A percentile compares a stretch with the other conserved stretches of the same genome.
Evolutionary conservation across 2,888 invertebrate genomes (phyloP).

Genomic region (Willowsia nigromaculata): DNA sequence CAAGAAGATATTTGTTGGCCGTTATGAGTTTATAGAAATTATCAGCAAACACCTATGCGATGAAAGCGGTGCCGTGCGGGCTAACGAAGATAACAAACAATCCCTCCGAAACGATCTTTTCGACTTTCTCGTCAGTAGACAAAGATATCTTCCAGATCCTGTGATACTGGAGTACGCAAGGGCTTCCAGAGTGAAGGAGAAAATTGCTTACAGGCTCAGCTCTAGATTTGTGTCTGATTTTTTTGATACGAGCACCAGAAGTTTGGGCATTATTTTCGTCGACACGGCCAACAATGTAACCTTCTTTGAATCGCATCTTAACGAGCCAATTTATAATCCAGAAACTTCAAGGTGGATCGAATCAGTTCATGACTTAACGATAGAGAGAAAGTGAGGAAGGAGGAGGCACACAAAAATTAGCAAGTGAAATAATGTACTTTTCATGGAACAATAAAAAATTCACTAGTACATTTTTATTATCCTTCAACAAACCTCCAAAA

Average conservation of each 20-base stretch:
- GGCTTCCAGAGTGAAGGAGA: slow-evolving; percentile 24
- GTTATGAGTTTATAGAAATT: slow-evolving; percentile 37
- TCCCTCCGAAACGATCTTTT: slow-evolving; percentile 35
- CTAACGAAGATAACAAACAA: slow-evolving; percentile 24
- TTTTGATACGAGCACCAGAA: slow-evolving; percentile 80
- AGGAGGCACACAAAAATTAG: not conserved
- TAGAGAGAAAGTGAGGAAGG: not conserved
- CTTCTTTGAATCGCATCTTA: slow-evolving; percentile 85
- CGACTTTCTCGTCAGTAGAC: slow-evolving; percentile 19
- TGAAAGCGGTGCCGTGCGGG: not conserved
- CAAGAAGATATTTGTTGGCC: slow-evolving; percentile 30
- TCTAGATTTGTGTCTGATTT: slow-evolving; percentile 56
- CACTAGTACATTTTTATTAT: not conserved
- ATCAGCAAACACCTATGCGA: not conserved
- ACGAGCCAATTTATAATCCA: slow-evolving; percentile 77
- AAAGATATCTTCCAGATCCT: slow-evolving; percentile 49
- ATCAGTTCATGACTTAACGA: slow-evolving; percentile 23
- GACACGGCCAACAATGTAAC: slow-evolving; percentile 85
- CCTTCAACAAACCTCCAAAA: not conserved
- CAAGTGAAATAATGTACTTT: not conserved
- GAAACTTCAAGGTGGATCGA: slow-evolving; percentile 79
- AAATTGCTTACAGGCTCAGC: slow-evolving; percentile 11
- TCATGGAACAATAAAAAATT: slow-evolving; percentile 2
- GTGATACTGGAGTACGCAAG: slow-evolving; percentile 35
- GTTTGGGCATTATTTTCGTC: slow-evolving; percentile 86